Conservation (phyloP, 2,888 invertebrate species). For the Sphaerophoria rueppellii region DNA sequence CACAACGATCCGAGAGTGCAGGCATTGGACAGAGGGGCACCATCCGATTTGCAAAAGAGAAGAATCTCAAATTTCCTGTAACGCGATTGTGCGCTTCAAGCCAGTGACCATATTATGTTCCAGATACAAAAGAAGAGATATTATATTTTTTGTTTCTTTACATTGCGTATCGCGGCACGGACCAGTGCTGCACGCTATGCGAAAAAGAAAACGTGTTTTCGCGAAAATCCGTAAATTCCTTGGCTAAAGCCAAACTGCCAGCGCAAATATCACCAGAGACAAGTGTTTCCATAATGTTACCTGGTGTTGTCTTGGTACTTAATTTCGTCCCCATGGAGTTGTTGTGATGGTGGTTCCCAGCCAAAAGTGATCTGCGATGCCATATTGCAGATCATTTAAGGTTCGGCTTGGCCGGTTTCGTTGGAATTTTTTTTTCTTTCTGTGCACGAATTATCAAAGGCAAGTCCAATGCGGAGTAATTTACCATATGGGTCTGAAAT, state of each 20-base stretch:
- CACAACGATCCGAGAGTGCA: conserved; percentile 26
- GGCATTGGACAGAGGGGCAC: too few species aligned
- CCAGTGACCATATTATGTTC: conserved; percentile 54
- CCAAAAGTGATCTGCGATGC: conserved; percentile 26
- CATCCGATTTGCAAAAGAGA: neutral
- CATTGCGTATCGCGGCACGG: conserved; percentile 58
- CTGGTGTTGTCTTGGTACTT: conserved; percentile 66
- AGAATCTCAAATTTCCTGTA: conserved; percentile 48
- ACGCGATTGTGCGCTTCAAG: conserved; percentile 39
- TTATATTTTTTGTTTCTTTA: conserved; percentile 15
- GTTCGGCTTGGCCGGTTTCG: conserved; percentile 32
- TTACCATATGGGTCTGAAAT: conserved; percentile 73
- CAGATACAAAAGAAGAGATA: conserved; percentile 52
- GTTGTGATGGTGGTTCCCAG: too few species aligned
- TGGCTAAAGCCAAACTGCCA: neutral
- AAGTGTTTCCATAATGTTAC: conserved; percentile 73
- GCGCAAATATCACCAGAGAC: conserved; percentile 56
- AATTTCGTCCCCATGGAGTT: conserved; percentile 66
- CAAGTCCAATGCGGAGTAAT: conserved; percentile 55
- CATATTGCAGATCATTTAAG: conserved; percentile 33
- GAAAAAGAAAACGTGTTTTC: conserved; percentile 22
- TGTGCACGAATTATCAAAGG: conserved; percentile 54
- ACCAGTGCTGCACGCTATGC: neutral
- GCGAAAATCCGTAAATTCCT: conserved; percentile 57
- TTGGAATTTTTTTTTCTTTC: conserved; percentile 51